phyloP scores from a whole-genome alignment of 2,888 invertebrate species.

The Stenotaenia linearis region DNA sequence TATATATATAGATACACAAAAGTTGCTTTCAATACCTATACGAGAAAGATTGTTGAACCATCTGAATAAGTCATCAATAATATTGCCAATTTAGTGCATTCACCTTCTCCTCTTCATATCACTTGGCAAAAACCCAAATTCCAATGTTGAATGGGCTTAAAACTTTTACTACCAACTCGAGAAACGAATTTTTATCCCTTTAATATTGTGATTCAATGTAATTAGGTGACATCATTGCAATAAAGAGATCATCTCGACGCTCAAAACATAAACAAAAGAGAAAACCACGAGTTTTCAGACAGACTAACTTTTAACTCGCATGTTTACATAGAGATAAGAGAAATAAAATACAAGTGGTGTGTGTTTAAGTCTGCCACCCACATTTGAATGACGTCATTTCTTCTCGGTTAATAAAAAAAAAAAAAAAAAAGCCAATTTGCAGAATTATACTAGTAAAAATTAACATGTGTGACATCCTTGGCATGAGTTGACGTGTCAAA shows the following conservation, averaged over 20 bases:
- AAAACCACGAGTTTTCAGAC: background rate
- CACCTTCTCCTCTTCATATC: background rate
- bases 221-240: background rate
- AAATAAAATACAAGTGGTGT: constrained; percentile 9
- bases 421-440: background rate
- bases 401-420: background rate
- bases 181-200: background rate
- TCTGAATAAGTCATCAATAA: background rate
- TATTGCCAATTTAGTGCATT: constrained; percentile 7
- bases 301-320: background rate
- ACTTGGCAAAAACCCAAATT: constrained; percentile 12
- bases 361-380: background rate
- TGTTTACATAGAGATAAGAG: constrained; percentile 9
- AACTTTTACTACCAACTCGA: background rate
- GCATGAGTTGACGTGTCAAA: background rate
- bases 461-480: constrained; percentile 7
- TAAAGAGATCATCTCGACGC: background rate
- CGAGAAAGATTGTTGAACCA: background rate
- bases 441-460: background rate
- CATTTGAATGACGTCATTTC: background rate
- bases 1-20: background rate
- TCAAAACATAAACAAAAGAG: background rate
- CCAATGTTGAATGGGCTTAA: constrained; percentile 23
- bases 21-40: background rate
- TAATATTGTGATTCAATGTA: background rate